A percentile compares a stretch with the other conserved stretches of the same genome.
Evolutionary conservation across 2,797 vertebrate genomes (phyloP).

Genomic region (Protonibea diacanthus): DNA sequence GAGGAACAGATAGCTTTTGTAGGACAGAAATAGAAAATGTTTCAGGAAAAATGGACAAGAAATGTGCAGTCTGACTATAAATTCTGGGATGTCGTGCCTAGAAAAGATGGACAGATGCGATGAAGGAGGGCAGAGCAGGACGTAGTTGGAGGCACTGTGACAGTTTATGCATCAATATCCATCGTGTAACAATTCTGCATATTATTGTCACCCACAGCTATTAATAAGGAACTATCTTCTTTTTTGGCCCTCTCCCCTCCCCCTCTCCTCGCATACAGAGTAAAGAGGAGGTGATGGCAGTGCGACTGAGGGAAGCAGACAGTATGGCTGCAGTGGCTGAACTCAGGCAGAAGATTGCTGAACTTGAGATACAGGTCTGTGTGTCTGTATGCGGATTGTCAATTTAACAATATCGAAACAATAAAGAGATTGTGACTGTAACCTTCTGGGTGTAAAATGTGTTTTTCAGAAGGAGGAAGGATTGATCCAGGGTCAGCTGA

Average conservation of each 20-base stretch:
- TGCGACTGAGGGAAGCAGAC: slow-evolving; percentile 94
- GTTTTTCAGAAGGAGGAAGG: slow-evolving; percentile 92
- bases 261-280: slow-evolving; percentile 78
- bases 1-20: background rate
- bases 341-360: slow-evolving; percentile 92
- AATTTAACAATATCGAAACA: background rate
- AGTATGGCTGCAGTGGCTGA: slow-evolving; percentile 95
- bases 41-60: background rate
- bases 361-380: slow-evolving; percentile 94
- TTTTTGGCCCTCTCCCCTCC: background rate
- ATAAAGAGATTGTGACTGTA: background rate
- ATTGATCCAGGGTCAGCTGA: slow-evolving; percentile 94
- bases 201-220: background rate
- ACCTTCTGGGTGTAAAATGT: slow-evolving; percentile 23
- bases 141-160: background rate
- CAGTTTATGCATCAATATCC: background rate
- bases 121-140: slow-evolving; percentile 1
- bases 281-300: slow-evolving; percentile 97
- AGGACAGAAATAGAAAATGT: slow-evolving; percentile 9
- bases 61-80: background rate
- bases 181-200: background rate
- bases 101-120: background rate
- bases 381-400: background rate
- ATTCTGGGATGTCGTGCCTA: background rate
- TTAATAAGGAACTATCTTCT: slow-evolving; percentile 9